Evolutionary conservation across 2,797 vertebrate genomes (phyloP).

Genomic region (Cheirogaleus major): DNA sequence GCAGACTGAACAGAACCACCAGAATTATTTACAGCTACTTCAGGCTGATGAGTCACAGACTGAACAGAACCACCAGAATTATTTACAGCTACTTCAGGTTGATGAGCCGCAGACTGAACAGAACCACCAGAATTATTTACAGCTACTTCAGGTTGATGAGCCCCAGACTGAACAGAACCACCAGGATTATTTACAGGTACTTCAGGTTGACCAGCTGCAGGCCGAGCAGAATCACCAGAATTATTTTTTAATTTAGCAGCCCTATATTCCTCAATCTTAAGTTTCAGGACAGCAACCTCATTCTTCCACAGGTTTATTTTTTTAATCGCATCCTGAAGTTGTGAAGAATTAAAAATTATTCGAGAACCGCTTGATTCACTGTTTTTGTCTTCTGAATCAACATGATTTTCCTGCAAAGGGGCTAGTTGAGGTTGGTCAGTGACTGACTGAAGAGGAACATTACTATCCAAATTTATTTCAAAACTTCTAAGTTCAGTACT

Average conservation of each 20-base stretch:
- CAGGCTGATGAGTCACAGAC: background rate
- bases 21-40: too few species aligned
- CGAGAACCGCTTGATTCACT: conserved; percentile 72
- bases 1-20: conserved; percentile 6
- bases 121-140: background rate
- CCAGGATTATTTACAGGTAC: too few species aligned
- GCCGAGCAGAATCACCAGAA: background rate
- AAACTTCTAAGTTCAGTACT: background rate
- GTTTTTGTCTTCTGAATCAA: background rate
- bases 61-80: too few species aligned
- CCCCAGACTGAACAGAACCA: too few species aligned
- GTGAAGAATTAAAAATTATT: conserved; percentile 85
- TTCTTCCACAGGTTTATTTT: conserved; percentile 87
- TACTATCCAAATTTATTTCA: conserved; percentile 86
- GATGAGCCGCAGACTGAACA: background rate
- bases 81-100: background rate
- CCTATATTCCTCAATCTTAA: conserved; percentile 86
- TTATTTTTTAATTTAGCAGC: conserved; percentile 10
- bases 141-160: too few species aligned
- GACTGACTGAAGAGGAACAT: conserved; percentile 84
- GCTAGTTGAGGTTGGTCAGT: conserved; percentile 47
- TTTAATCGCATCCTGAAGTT: background rate
- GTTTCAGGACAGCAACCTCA: conserved; percentile 85
- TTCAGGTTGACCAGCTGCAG: too few species aligned
- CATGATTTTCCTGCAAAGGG: conserved; percentile 74